Evolutionary conservation across 2,797 vertebrate genomes (phyloP).

Genomic region (Eutrigla gurnardus): DNA sequence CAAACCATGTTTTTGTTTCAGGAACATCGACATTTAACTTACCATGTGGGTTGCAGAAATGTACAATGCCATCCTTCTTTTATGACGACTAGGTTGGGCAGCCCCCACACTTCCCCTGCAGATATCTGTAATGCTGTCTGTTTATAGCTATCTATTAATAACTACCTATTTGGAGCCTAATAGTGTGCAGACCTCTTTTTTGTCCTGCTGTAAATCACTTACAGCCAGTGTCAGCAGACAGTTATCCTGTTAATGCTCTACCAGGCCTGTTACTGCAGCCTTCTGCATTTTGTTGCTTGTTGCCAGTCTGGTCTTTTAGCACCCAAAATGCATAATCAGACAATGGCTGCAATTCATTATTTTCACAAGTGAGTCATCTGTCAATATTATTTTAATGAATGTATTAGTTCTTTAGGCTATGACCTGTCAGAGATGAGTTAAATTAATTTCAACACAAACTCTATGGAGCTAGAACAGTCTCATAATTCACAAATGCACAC

Average conservation of each 20-base stretch:
- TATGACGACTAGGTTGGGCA: neutral
- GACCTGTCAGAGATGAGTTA: constrained; percentile 8
- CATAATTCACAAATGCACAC: too few species aligned
- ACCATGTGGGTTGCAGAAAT: neutral
- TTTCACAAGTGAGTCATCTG: neutral
- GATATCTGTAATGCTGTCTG: neutral
- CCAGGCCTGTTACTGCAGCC: constrained; percentile 1
- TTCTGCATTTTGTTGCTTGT: neutral
- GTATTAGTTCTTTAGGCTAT: neutral
- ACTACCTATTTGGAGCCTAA: neutral
- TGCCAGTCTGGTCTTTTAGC: neutral
- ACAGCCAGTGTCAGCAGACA: neutral
- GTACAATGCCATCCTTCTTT: neutral
- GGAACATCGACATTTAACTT: neutral
- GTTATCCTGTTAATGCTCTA: neutral
- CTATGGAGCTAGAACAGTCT: too few species aligned
- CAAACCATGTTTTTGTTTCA: neutral
- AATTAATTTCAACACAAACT: neutral
- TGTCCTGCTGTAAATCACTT: neutral
- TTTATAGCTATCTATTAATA: neutral
- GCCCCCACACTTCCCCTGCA: neutral
- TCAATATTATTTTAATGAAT: constrained; percentile 5
- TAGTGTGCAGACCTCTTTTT: neutral
- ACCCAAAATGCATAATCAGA: neutral
- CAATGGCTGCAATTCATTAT: neutral